These are phyloP conservation scores for Chelonus formosanus DNA, from an alignment of 2,888 invertebrate species.

Conservation along the genomic window DNA sequence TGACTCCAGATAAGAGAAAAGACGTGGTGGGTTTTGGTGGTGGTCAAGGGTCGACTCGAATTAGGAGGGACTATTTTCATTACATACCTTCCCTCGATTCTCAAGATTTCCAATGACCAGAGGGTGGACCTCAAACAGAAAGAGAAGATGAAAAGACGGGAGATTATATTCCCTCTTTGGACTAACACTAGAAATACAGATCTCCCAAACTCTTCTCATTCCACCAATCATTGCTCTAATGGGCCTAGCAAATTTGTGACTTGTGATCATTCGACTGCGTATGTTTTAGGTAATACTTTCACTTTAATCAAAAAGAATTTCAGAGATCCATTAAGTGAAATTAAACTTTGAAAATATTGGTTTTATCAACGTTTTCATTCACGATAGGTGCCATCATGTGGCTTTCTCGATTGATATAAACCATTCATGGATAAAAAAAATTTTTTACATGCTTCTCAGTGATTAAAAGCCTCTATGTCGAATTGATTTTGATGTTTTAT, in stretches of 20 bases:
- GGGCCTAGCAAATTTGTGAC: conserved; percentile 23
- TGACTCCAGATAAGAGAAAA: conserved; percentile 52
- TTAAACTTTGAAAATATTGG: no score
- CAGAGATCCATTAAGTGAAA: no score
- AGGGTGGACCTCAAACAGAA: conserved; percentile 9
- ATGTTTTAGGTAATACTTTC: not conserved
- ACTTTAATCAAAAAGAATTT: no score
- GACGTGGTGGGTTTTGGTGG: conserved; percentile 38
- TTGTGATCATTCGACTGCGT: conserved; percentile 13
- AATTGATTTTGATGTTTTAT: no score
- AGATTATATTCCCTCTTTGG: conserved; percentile 27
- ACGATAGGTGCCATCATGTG: no score
- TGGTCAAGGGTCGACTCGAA: conserved; percentile 56
- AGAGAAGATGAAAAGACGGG: not conserved
- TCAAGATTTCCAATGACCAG: conserved; percentile 18
- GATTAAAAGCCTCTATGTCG: no score
- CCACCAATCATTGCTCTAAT: conserved; percentile 30
- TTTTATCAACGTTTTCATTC: no score
- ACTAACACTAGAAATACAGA: conserved; percentile 12
- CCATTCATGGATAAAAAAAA: no score
- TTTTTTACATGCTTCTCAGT: no score
- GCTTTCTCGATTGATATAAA: no score
- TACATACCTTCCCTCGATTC: conserved; percentile 42
- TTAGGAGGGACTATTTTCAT: conserved; percentile 59
- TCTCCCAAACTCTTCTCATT: conserved; percentile 19